Conservation (phyloP, 2,797 vertebrate species). For the Hipposideros larvatus region DNA sequence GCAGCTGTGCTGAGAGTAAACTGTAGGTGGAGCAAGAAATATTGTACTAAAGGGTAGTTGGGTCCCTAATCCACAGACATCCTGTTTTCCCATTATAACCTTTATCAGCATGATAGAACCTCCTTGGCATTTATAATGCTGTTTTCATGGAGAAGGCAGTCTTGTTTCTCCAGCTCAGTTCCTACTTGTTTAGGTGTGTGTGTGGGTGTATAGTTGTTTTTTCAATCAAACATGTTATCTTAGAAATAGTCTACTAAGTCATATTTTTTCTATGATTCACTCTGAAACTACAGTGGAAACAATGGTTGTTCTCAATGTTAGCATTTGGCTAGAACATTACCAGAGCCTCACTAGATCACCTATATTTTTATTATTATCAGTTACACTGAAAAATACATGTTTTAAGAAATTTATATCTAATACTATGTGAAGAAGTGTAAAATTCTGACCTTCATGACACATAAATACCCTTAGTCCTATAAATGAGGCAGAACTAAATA, state of each 20-base stretch:
- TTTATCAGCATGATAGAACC: not conserved
- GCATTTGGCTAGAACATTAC: not conserved
- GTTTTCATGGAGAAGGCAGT: not conserved
- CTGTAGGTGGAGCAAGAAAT: not conserved
- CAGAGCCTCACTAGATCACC: not conserved
- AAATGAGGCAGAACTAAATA: not conserved
- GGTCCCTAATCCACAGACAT: not conserved
- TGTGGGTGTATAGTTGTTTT: too few relatives aligned
- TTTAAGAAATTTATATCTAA: slow-evolving; percentile 28
- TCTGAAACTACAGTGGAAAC: not conserved
- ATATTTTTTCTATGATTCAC: not conserved
- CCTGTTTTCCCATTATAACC: not conserved
- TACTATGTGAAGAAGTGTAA: not conserved
- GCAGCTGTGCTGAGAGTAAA: not conserved
- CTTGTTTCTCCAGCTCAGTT: not conserved
- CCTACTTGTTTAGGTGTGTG: not conserved
- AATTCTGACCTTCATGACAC: not conserved
- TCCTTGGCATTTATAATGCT: not conserved
- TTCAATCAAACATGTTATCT: not conserved
- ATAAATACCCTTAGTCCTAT: not conserved
- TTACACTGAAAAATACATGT: not conserved
- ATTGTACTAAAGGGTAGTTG: not conserved
- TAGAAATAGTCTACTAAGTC: not conserved
- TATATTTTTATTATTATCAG: slow-evolving; percentile 14
- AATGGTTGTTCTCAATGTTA: not conserved